Evolutionary conservation across 2,113 vertebrate species (phyloP).

Genomic region (Tylochromis polylepis): DNA sequence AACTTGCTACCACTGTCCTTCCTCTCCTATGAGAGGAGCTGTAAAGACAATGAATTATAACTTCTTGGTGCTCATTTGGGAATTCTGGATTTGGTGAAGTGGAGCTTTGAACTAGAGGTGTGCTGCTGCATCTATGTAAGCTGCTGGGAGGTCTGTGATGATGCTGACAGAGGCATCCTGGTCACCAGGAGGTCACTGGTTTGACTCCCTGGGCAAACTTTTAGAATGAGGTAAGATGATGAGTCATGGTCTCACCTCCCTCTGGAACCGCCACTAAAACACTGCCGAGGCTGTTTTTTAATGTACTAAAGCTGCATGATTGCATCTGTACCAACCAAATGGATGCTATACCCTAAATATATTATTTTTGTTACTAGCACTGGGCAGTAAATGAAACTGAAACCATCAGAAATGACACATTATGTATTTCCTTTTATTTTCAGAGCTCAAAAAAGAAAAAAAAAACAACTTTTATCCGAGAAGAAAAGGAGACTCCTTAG

Average conservation of each 20-base stretch:
- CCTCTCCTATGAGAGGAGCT: background rate
- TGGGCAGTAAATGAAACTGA: background rate
- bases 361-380: background rate
- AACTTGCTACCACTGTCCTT: background rate
- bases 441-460: background rate
- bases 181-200: conserved; percentile 4
- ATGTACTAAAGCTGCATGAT: background rate
- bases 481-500: background rate
- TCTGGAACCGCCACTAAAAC: background rate
- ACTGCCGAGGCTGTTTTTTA: background rate
- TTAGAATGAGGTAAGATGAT: conserved; percentile 1
- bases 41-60: background rate
- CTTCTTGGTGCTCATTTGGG: background rate
- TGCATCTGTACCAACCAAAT: background rate
- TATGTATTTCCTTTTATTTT: background rate
- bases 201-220: background rate
- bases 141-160: background rate
- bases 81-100: background rate
- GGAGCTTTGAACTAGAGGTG: background rate
- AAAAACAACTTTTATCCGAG: background rate
- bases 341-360: background rate
- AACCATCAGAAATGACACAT: background rate
- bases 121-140: background rate
- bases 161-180: background rate
- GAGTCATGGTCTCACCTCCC: conserved; percentile 10